These are phyloP conservation scores for Takifugu bimaculatus DNA, from an alignment of 2,113 vertebrate species.

Conservation along the genomic window DNA sequence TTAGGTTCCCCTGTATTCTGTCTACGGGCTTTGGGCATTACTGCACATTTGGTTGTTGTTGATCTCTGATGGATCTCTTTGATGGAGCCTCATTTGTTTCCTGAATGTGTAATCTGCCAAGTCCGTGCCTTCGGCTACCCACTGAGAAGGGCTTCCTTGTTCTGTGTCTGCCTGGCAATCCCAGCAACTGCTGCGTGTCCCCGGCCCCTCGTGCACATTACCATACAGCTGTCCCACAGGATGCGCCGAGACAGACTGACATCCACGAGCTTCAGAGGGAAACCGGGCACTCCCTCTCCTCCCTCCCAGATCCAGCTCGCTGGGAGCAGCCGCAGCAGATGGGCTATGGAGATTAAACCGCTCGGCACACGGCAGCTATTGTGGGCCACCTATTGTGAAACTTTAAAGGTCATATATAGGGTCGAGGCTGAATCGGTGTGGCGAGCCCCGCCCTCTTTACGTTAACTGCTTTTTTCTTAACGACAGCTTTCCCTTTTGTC, in stretches of 20 bases:
- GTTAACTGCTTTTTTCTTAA: conserved; percentile 36
- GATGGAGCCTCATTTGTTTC: conserved; percentile 75
- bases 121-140: conserved; percentile 83
- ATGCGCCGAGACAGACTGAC: conserved; percentile 75
- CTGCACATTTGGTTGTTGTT: conserved; percentile 51
- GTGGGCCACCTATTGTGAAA: conserved; percentile 81
- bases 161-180: conserved; percentile 81
- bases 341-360: conserved; percentile 85
- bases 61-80: conserved; percentile 56
- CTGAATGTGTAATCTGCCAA: conserved; percentile 89
- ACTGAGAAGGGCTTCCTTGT: conserved; percentile 84
- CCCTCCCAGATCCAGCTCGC: conserved; percentile 46
- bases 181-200: conserved; percentile 85
- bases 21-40: conserved; percentile 24
- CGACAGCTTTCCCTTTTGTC: conserved; percentile 35
- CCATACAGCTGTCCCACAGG: conserved; percentile 98
- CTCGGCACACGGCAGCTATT: conserved; percentile 78
- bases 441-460: conserved; percentile 12
- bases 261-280: conserved; percentile 60
- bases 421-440: conserved; percentile 45
- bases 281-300: conserved; percentile 46
- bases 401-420: conserved; percentile 77
- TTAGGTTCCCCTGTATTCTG: conserved; percentile 18
- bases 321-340: conserved; percentile 81
- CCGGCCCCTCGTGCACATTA: conserved; percentile 87